Evolutionary conservation across 2,888 invertebrate species (phyloP), one percentile per base, ranked within the genome.

Genomic region (Cerastoderma edule): DNA sequence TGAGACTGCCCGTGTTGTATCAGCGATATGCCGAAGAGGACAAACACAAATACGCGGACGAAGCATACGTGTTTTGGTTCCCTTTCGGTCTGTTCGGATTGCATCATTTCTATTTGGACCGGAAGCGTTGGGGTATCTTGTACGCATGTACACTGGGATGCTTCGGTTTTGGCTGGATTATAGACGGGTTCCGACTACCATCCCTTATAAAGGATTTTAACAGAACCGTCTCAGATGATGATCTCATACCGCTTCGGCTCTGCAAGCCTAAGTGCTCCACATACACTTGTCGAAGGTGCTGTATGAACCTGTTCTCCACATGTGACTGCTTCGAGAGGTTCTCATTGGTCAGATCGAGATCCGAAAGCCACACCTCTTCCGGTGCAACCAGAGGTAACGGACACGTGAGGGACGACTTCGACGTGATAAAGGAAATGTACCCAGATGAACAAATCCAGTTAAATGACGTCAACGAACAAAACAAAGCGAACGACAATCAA

Each of bases 91-190:
- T 84, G 32, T 76, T 78, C 46, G 84, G 84, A 39, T 57, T 82
- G 16, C 84, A 84, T 78, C 82, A 84, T 54, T 84, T 84, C 35
- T 84, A 84, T 39, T 56, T 84, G 10, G 75, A 64, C n/a, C 72
- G 72, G 1, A 76, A 80, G 33, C 56, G 66, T 13, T 84, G 81
- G 81, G 84, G 84, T 16, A 75, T 82, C 8, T 44, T 84, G 24
- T 84, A 84, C 60, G 74, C 79, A 1, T 82, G 78, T 50, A 82
- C 81, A 3, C 63, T 84, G 13, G 84, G 84, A 4, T 75, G 82
- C 53, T 64, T 81, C 13, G 73, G 73, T 8, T 56, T 81, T 27
- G 84, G 84, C 0, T 84, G 81, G 79, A 46, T 84, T n/a, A 75
- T 84, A 30, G 84, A 84, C 32, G 78, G 78, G 0, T 68, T 78